Percentiles rank a stretch among this genome's conserved stretches.
These are phyloP conservation scores for Larimichthys crocea DNA, from an alignment of 2,113 vertebrate genomes.

Conservation along the genomic window DNA sequence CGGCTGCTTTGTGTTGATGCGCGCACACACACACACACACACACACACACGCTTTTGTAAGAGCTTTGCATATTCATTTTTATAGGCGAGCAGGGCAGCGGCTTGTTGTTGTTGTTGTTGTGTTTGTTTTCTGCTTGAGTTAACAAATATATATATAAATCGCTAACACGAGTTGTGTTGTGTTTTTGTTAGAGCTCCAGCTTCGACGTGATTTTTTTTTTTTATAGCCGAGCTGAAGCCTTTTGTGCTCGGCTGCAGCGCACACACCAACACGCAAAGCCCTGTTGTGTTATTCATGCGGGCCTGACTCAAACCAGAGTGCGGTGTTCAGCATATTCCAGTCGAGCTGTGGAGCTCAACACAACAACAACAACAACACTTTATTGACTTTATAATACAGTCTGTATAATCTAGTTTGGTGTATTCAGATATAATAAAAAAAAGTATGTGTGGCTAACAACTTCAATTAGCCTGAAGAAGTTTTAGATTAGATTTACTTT, in stretches of 20 bases:
- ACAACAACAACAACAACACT: too few relatives aligned
- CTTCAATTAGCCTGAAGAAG: not conserved
- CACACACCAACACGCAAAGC: constrained; percentile 24
- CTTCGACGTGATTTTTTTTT: constrained; percentile 50
- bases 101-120: constrained; percentile 12
- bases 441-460: not conserved
- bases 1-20: constrained; percentile 84
- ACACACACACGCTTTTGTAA: constrained; percentile 72
- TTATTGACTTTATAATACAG: too few relatives aligned
- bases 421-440: not conserved
- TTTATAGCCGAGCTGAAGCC: constrained; percentile 59
- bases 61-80: constrained; percentile 87
- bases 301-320: constrained; percentile 74
- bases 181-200: not conserved
- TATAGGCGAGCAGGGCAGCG: constrained; percentile 55
- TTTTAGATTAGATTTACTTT: too few relatives aligned
- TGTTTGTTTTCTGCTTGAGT: constrained; percentile 32
- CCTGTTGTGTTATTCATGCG: constrained; percentile 87
- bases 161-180: too few relatives aligned
- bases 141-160: not conserved
- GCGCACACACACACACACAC: constrained; percentile 63
- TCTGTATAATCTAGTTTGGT: not conserved
- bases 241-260: constrained; percentile 78
- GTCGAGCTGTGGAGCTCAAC: constrained; percentile 22
- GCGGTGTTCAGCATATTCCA: constrained; percentile 80